Evolutionary conservation across 2,113 vertebrate genomes (phyloP), one percentile per base, ranked within the genome.

Genomic region (Ctenomys sociabilis): DNA sequence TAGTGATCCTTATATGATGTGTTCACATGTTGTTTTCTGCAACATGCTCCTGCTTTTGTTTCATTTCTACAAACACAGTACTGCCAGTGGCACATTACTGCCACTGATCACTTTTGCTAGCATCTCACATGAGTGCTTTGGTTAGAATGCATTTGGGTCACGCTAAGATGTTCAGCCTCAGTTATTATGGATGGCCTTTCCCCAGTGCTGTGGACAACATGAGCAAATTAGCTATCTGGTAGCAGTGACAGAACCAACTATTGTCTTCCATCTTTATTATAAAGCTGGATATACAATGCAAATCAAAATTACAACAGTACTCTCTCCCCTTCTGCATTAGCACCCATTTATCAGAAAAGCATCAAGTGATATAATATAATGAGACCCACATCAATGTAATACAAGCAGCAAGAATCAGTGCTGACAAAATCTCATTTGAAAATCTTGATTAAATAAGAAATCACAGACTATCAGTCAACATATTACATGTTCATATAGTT

Each of bases 231-330:
- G n/a, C 28, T 52, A 66, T 35, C 24, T 86, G 49, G 32, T 43
- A 94, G 13, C 75, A 90, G 89, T 14, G 59, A 84, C 24, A 16
- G 0, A 28, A 63, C 78, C 49, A 88, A 84, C 30, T 17, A 80
- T n/a, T 78, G 10, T 57, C 66, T 86, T 87, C 35, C 59, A 78
- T 43, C 9, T 68, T 93, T 28, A 28, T 54, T 91, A 85, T 64
- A 92, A 95, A 59, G 35, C 16, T 80, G 91, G 32, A 57, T 54
- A 91, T 7, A 86, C 26, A 84, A 43, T 68, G 81, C 66, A 84
- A 96, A n/a, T 64, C 81, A 97, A 88, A 96, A 63, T 19, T 49
- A 81, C 59, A 77, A 95, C 7, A 80, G 45, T 82, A 85, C 24
- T 92, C 72, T 66, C 19, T 30, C 61, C 19, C n/a, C 57, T 95